Percentiles rank a stretch among this genome's conserved stretches.
These are phyloP conservation scores for Ladona fulva DNA, from an alignment of 1,140 invertebrate genomes.

Conservation along the genomic window DNA sequence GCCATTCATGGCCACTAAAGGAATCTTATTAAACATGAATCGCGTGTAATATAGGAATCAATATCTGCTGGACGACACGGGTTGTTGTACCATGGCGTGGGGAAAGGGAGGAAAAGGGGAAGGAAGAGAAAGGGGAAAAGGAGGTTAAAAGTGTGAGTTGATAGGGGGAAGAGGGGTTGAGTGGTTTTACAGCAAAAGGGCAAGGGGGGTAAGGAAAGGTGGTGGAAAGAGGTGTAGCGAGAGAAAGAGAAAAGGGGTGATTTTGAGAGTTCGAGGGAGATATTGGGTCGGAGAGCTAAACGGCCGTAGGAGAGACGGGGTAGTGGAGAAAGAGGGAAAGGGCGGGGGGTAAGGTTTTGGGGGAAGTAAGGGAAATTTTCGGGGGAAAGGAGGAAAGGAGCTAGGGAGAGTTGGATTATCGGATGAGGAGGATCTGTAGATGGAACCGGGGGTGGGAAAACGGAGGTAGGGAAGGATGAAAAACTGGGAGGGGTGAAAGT, in stretches of 20 bases:
- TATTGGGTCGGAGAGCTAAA: conserved; percentile 1
- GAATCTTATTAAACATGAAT: conserved; percentile 7
- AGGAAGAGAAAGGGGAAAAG: neutral
- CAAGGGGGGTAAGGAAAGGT: neutral
- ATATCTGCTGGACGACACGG: conserved; percentile 7
- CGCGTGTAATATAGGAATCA: conserved; percentile 5
- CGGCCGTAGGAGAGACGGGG: neutral
- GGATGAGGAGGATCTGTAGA: neutral
- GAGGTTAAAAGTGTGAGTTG: neutral
- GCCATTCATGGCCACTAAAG: conserved; percentile 7
- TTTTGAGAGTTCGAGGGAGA: conserved; percentile 2
- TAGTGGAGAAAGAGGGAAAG: neutral
- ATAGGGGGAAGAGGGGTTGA: neutral
- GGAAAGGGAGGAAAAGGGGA: neutral
- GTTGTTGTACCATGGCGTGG: neutral
- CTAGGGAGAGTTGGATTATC: no score
- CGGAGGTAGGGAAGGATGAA: neutral
- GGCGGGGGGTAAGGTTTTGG: neutral
- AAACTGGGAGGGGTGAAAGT: neutral
- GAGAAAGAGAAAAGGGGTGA: neutral
- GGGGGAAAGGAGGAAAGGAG: no score
- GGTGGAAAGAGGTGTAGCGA: no score
- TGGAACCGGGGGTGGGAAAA: neutral
- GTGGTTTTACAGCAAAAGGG: neutral
- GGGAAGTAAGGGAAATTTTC: neutral